Base-by-base conservation (phyloP, 2,888 invertebrate species). In the Drosophila kokeensis region DNA sequence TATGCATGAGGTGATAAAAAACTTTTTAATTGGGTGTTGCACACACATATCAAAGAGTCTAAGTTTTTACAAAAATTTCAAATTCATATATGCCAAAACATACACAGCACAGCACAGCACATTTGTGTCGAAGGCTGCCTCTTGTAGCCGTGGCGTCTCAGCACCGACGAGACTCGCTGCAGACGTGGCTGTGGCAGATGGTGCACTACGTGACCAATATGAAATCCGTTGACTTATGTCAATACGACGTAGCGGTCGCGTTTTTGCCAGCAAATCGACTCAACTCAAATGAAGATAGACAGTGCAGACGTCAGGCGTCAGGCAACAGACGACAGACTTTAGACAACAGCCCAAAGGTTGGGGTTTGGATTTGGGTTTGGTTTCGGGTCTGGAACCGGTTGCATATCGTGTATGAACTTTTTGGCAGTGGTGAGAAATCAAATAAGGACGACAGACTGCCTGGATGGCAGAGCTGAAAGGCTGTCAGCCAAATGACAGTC, bases 161-260 rank as follows among this genome's bases (percentile, higher is more conserved):
- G 61, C n/a, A 34, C 3, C n/a, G 55, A 57, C n/a, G 55, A 57
- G 55, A 38, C 40, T n/a, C 64, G n/a, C 64, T n/a, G 30, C 6
- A 32, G 66, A 62, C 40, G 24, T 70, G 61, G 73, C 50, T 59
- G 73, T 62, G 79, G 80, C 83, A 79, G 79, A 73, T 79, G 79
- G 74, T 54, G 63, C 62, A 64, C 69, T 90, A 87, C 87, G 87
- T 87, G 87, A 88, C 90, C 91, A 90, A 90, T 85, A 81, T 69
- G 66, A 90, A 87, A 87, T 87, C 87, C 91, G 86, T 85, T 90
- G 87, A 90, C 87, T 87, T 87, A 87, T 77, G 86, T 88, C 89
- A 85, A 90, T 83, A 82, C 75, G 81, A 85, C 73, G 88, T 76
- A 75, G 76, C 72, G 69, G 74, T 74, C 76, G 84, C 80, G 69